Evolutionary conservation across 2,113 vertebrate genomes (phyloP).

Genomic region (Colistium nudipinnis): DNA sequence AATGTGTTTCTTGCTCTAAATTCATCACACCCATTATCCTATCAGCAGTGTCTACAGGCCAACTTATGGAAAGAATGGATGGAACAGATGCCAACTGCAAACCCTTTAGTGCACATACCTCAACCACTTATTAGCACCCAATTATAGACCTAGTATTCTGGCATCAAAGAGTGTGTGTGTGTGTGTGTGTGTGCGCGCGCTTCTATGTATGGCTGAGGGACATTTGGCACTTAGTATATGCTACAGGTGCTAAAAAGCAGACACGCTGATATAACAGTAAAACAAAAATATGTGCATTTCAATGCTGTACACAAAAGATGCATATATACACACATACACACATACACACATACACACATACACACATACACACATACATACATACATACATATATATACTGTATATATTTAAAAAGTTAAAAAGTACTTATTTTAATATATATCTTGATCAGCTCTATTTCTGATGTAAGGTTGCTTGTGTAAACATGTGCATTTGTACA

Average conservation of each 20-base stretch:
- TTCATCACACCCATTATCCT: constrained; percentile 47
- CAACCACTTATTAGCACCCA: constrained; percentile 62
- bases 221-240: constrained; percentile 29
- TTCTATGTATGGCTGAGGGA: constrained; percentile 16
- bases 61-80: constrained; percentile 64
- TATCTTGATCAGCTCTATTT: neutral
- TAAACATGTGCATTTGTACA: neutral
- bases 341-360: neutral
- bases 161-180: constrained; percentile 14
- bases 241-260: constrained; percentile 48
- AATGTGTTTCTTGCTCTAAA: constrained; percentile 34
- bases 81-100: constrained; percentile 49
- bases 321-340: neutral
- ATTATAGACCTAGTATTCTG: constrained; percentile 67
- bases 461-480: neutral
- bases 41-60: constrained; percentile 42
- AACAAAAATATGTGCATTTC: neutral
- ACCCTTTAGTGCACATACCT: constrained; percentile 58
- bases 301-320: neutral
- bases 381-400: neutral
- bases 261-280: constrained; percentile 15
- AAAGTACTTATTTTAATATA: neutral
- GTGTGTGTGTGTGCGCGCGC: constrained; percentile 24
- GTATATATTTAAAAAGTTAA: too few species aligned
- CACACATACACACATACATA: neutral